Conservation (phyloP, 2,797 vertebrate species). For the Lacerta bilineata region DNA sequence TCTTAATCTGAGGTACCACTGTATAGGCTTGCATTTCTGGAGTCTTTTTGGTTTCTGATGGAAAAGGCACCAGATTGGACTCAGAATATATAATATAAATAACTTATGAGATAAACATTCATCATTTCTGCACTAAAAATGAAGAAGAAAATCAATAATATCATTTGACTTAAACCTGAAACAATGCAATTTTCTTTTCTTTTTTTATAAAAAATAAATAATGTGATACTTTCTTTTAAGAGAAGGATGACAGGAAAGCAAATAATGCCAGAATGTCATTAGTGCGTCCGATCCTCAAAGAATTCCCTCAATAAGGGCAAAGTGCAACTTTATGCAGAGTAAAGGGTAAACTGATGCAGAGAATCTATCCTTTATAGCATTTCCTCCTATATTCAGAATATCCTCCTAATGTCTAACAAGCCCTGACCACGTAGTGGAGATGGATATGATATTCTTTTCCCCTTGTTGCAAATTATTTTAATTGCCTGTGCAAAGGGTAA, state of each 20-base stretch:
- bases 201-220: constrained; percentile 30
- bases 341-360: constrained; percentile 44
- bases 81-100: constrained; percentile 43
- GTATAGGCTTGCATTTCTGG: not conserved
- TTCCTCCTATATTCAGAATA: constrained; percentile 35
- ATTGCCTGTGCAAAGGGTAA: constrained; percentile 51
- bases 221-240: constrained; percentile 45
- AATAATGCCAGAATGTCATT: constrained; percentile 53
- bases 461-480: constrained; percentile 57
- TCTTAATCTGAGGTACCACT: too few relatives aligned
- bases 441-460: constrained; percentile 55
- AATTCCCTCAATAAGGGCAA: constrained; percentile 45
- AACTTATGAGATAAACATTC: constrained; percentile 43
- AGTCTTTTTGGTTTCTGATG: constrained; percentile 20
- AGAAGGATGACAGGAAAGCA: constrained; percentile 16
- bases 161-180: constrained; percentile 60
- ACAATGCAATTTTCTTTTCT: constrained; percentile 33
- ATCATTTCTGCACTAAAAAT: constrained; percentile 44
- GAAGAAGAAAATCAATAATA: constrained; percentile 39
- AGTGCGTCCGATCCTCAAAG: constrained; percentile 42
- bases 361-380: constrained; percentile 39
- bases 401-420: constrained; percentile 39
- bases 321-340: constrained; percentile 53
- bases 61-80: constrained; percentile 18
- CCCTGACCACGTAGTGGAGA: constrained; percentile 31